Conservation (phyloP, 1,140 invertebrate genomes). For the Oryctes rhinoceros region DNA sequence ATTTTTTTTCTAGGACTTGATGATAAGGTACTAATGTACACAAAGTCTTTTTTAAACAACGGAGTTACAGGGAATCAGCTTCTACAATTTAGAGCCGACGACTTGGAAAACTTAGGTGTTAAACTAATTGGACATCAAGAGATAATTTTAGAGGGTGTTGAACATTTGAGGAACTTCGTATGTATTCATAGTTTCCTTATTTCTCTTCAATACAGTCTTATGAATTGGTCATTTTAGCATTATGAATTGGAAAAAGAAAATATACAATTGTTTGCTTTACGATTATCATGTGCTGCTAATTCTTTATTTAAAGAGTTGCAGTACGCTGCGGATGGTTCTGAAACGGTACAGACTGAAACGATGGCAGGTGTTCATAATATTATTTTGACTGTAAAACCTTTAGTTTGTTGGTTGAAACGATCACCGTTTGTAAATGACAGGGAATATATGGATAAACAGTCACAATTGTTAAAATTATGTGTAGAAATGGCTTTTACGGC, state of each 20-base stretch:
- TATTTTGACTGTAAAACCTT: slow-evolving; percentile 82
- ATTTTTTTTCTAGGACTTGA: slow-evolving; percentile 75
- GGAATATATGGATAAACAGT: slow-evolving; percentile 73
- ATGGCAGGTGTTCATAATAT: slow-evolving; percentile 85
- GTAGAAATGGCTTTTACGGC: slow-evolving; percentile 87
- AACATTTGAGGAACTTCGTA: slow-evolving; percentile 87
- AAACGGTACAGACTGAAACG: slow-evolving; percentile 80
- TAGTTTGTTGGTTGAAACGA: slow-evolving; percentile 88
- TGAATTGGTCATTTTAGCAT: slow-evolving; percentile 69
- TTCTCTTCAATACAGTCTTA: neutral
- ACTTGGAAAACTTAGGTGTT: slow-evolving; percentile 86
- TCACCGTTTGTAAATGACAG: slow-evolving; percentile 76
- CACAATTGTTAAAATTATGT: slow-evolving; percentile 77
- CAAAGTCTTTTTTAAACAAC: slow-evolving; percentile 82
- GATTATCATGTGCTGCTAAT: slow-evolving; percentile 83
- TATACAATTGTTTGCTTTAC: slow-evolving; percentile 85
- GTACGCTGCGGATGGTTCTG: slow-evolving; percentile 68
- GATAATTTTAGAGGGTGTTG: slow-evolving; percentile 88
- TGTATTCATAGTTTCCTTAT: slow-evolving; percentile 58
- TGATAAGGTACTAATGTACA: slow-evolving; percentile 80
- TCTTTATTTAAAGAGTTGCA: slow-evolving; percentile 79
- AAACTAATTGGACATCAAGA: slow-evolving; percentile 91
- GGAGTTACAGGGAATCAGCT: slow-evolving; percentile 83
- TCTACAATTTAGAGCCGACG: slow-evolving; percentile 83
- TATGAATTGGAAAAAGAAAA: slow-evolving; percentile 92